Percentiles rank a stretch among this genome's conserved stretches.
phyloP scores from a whole-genome alignment of 2,113 vertebrate genomes.

The Anhinga anhinga region DNA sequence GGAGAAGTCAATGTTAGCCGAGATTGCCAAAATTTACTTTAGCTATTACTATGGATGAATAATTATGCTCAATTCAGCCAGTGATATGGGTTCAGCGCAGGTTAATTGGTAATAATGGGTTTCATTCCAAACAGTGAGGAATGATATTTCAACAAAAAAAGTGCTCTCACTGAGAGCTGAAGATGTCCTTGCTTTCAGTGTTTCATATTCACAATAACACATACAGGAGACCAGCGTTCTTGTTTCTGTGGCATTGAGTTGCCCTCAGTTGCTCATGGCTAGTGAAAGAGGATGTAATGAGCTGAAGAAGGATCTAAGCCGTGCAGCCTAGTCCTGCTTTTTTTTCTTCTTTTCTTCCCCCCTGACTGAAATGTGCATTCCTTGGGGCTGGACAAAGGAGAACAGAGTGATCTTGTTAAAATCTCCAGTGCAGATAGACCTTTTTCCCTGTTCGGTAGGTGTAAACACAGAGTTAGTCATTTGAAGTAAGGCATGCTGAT shows the following conservation, averaged over 20 bases:
- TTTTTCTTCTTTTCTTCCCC: background rate
- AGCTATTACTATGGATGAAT: slow-evolving; percentile 84
- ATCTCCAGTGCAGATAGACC: background rate
- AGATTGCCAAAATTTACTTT: slow-evolving; percentile 80
- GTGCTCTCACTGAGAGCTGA: slow-evolving; percentile 23
- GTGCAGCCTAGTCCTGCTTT: background rate
- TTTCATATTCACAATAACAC: background rate
- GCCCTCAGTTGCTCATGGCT: background rate
- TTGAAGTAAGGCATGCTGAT: background rate
- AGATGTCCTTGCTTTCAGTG: slow-evolving; percentile 21
- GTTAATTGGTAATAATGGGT: slow-evolving; percentile 87
- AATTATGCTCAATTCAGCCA: slow-evolving; percentile 83
- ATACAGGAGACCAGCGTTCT: background rate
- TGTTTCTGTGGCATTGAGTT: background rate
- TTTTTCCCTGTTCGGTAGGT: background rate
- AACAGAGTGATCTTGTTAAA: background rate
- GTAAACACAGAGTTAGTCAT: background rate
- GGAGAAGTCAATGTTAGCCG: slow-evolving; percentile 67
- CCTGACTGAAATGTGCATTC: background rate
- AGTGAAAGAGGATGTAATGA: background rate
- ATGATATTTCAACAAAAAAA: slow-evolving; percentile 72
- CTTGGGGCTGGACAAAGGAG: background rate
- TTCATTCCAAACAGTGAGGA: slow-evolving; percentile 79
- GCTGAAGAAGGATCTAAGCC: background rate
- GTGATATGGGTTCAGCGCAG: slow-evolving; percentile 80